Evolutionary conservation across 2,797 vertebrate genomes (phyloP).

Genomic region (Myotis planiceps): DNA sequence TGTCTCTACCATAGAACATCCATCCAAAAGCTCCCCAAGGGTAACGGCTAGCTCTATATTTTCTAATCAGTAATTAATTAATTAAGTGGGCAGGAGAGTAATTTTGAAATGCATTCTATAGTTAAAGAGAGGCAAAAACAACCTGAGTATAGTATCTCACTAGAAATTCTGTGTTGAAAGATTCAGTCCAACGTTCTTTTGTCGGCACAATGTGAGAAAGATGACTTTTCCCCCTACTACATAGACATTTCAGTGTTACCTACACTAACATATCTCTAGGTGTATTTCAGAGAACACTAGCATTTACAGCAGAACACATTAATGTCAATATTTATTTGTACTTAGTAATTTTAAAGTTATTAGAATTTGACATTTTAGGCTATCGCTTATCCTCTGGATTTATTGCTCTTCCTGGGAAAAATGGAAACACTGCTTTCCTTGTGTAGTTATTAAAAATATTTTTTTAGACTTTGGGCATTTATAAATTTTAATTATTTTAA

Average conservation of each 20-base stretch:
- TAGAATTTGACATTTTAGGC: neutral
- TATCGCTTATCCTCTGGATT: slow-evolving; percentile 29
- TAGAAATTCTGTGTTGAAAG: slow-evolving; percentile 30
- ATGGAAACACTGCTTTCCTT: slow-evolving; percentile 10
- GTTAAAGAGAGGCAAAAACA: neutral
- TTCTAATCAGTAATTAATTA: neutral
- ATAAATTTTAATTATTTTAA: slow-evolving; percentile 44
- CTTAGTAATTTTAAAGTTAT: slow-evolving; percentile 2
- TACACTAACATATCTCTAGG: neutral
- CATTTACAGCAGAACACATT: neutral
- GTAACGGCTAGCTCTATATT: neutral
- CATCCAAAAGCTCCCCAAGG: neutral
- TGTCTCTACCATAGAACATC: neutral
- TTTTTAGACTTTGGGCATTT: neutral
- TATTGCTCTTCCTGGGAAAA: slow-evolving; percentile 43
- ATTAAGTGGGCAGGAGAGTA: neutral
- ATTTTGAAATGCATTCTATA: neutral
- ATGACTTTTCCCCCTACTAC: neutral
- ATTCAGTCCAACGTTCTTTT: neutral
- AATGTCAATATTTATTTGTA: slow-evolving; percentile 28
- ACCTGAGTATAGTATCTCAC: neutral
- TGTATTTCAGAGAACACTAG: neutral
- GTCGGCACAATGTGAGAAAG: neutral
- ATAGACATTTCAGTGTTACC: neutral
- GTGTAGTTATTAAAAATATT: neutral